Conservation (phyloP, 2,888 invertebrate species). For the Barypeithes pellucidus region DNA sequence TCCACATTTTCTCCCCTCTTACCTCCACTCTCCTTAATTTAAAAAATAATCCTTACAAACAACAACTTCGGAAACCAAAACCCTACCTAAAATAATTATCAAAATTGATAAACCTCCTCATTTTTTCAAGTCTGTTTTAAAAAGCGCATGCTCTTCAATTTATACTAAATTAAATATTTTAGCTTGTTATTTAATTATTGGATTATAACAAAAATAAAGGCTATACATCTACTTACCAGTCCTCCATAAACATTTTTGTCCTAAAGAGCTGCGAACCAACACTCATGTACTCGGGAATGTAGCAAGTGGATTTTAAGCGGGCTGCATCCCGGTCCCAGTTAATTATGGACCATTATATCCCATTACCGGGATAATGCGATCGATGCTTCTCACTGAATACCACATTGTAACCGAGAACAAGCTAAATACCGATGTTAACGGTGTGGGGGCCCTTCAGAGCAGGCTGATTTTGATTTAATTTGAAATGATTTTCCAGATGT, state of each 20-base stretch:
- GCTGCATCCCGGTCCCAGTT: conserved; percentile 37
- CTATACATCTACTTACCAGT: no score
- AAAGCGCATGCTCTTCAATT: no score
- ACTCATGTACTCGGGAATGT: conserved; percentile 11
- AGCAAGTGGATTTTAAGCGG: conserved; percentile 32
- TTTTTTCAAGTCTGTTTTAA: no score
- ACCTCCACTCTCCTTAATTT: no score
- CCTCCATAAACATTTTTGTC: conserved; percentile 1
- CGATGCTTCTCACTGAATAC: conserved; percentile 33
- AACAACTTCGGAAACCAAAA: no score
- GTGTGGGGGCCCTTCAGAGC: not conserved
- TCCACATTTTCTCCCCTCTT: no score
- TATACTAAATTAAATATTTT: no score
- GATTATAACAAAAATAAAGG: no score
- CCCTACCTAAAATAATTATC: no score
- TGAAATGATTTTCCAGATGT: not conserved
- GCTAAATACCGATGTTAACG: conserved; percentile 10
- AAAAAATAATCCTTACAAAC: no score
- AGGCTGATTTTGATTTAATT: conserved; percentile 22
- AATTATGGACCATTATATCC: conserved; percentile 36
- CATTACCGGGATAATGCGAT: conserved; percentile 40
- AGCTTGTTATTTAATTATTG: no score
- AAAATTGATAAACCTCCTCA: no score
- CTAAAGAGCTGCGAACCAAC: conserved; percentile 1
- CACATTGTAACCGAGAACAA: conserved; percentile 33